These are phyloP conservation scores for Anthopleura xanthogrammica DNA, from an alignment of 92 coral and sea anemone genomes.

Conservation along the genomic window DNA sequence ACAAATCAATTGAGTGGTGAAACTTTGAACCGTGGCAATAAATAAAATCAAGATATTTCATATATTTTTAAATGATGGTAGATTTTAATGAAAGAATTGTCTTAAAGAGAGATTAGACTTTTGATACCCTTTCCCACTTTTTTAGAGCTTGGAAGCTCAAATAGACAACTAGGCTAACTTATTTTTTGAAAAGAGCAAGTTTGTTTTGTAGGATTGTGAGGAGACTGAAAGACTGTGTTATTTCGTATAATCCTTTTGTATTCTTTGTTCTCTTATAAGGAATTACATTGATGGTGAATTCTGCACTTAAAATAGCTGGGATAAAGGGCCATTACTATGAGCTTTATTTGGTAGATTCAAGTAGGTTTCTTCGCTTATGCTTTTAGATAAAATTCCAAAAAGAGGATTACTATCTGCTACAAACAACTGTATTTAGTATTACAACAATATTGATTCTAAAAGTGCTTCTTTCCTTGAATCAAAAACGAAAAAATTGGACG, in stretches of 20 bases:
- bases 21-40: background rate
- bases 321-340: constrained; percentile 22
- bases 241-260: constrained; percentile 18
- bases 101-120: background rate
- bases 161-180: background rate
- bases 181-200: background rate
- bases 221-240: background rate
- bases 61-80: background rate
- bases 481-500: background rate
- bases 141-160: background rate
- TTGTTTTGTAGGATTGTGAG: background rate
- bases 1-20: background rate
- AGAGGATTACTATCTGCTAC: constrained; percentile 20
- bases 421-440: constrained; percentile 16
- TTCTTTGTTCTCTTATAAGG: constrained; percentile 7
- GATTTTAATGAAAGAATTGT: background rate
- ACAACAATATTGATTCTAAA: background rate
- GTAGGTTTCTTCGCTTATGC: constrained; percentile 25
- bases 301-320: constrained; percentile 29
- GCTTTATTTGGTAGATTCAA: constrained; percentile 15
- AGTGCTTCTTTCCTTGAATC: background rate
- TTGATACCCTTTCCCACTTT: background rate
- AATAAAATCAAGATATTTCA: background rate
- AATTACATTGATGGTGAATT: constrained; percentile 25
- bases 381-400: constrained; percentile 15